phyloP scores from a whole-genome alignment of 30 jellyfish, hydroid and myxozoan species.

The Turritopsis dohrnii region DNA sequence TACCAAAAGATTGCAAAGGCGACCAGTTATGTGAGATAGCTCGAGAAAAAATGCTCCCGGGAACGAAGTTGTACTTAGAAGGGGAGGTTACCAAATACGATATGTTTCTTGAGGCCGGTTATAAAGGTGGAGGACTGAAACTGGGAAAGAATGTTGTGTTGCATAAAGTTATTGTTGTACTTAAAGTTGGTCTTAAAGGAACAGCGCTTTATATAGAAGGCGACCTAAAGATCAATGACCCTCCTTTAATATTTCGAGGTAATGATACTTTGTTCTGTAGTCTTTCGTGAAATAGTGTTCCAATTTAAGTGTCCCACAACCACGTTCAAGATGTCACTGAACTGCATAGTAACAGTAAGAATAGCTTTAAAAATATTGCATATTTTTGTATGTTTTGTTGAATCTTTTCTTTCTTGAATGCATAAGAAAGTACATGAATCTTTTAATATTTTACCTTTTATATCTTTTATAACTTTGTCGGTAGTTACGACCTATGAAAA shows the following conservation, averaged over 20 bases:
- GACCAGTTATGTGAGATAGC: conserved; percentile 65
- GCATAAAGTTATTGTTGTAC: conserved; percentile 35
- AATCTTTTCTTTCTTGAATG: too few relatives aligned
- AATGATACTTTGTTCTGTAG: neutral
- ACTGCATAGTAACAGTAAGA: too few relatives aligned
- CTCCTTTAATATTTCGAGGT: conserved; percentile 47
- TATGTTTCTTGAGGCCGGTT: conserved; percentile 41
- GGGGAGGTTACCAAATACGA: conserved; percentile 52
- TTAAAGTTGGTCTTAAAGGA: conserved; percentile 40
- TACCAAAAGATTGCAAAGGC: conserved; percentile 74
- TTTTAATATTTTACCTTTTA: too few relatives aligned
- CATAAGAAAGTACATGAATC: too few relatives aligned
- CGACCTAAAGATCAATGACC: conserved; percentile 38
- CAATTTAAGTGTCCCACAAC: too few relatives aligned
- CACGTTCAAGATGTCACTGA: too few relatives aligned
- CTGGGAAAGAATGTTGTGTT: conserved; percentile 41
- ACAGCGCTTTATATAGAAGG: conserved; percentile 54
- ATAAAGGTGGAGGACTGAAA: conserved; percentile 45
- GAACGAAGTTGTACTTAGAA: conserved; percentile 50
- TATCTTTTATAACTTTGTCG: too few relatives aligned
- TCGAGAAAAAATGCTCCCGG: conserved; percentile 43
- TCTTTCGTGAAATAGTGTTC: too few relatives aligned
- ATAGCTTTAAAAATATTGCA: too few relatives aligned
- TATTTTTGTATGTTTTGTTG: too few relatives aligned
- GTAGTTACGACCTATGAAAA: too few relatives aligned